Percentiles rank a stretch among this genome's conserved stretches.
Evolutionary conservation across 1,140 invertebrate species (phyloP).

Genomic region (Drosophila tani): DNA sequence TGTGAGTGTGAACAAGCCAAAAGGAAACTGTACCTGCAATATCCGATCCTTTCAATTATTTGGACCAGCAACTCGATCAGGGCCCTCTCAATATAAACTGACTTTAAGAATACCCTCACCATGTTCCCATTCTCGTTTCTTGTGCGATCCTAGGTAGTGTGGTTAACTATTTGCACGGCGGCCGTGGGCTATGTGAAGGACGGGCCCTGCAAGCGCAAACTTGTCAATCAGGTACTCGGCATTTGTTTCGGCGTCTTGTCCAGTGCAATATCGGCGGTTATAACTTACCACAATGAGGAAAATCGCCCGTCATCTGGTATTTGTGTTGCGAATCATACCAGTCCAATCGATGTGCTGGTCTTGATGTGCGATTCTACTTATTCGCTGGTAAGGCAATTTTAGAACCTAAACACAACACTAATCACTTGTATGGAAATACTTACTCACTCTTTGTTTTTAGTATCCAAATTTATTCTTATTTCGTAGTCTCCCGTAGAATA

Average conservation of each 20-base stretch:
- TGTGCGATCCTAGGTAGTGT: slow-evolving; percentile 89
- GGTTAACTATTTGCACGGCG: slow-evolving; percentile 93
- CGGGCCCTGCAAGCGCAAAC: slow-evolving; percentile 89
- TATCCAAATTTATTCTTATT: slow-evolving; percentile 3
- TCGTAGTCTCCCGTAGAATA: slow-evolving; percentile 4
- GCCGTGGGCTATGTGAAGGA: slow-evolving; percentile 93
- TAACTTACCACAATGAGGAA: slow-evolving; percentile 94
- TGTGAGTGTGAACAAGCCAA: slow-evolving; percentile 7
- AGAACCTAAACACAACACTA: slow-evolving; percentile 25
- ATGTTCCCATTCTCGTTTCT: slow-evolving; percentile 51
- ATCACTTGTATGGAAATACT: slow-evolving; percentile 27
- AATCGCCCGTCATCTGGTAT: slow-evolving; percentile 94
- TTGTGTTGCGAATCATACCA: slow-evolving; percentile 99
- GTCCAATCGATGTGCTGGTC: slow-evolving; percentile 98
- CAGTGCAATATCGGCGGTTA: slow-evolving; percentile 94
- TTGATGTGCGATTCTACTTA: slow-evolving; percentile 99
- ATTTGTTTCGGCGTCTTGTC: slow-evolving; percentile 96
- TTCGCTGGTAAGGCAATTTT: slow-evolving; percentile 92
- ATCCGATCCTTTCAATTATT: background rate
- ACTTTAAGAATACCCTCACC: slow-evolving; percentile 7
- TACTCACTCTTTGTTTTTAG: slow-evolving; percentile 33
- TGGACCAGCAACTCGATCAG: background rate
- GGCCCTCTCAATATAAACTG: background rate
- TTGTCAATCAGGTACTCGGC: slow-evolving; percentile 92
- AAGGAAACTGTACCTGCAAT: background rate